Percentiles rank a stretch among this genome's conserved stretches.
These are phyloP conservation scores for Petrophora chlorosata DNA, from an alignment of 2,888 invertebrate genomes.

Conservation along the genomic window DNA sequence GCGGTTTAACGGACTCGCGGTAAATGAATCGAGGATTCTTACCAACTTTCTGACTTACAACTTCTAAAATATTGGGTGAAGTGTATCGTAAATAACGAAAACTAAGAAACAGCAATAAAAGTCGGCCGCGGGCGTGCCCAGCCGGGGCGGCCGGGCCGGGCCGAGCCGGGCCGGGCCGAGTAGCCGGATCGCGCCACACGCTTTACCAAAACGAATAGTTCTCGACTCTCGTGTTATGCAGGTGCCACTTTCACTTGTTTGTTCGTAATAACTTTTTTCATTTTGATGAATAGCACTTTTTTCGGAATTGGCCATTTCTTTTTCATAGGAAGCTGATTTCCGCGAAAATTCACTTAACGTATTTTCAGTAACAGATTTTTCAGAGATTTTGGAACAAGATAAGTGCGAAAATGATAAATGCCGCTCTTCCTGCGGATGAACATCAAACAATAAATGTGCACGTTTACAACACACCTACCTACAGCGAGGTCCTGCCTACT, in stretches of 20 bases:
- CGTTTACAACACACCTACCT: too few relatives aligned
- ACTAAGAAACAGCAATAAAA: constrained; percentile 29
- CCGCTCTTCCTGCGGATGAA: too few relatives aligned
- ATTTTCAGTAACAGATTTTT: too few relatives aligned
- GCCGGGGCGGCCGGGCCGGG: constrained; percentile 1
- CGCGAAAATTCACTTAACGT: background rate
- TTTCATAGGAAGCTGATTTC: background rate
- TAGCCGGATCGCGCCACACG: too few relatives aligned
- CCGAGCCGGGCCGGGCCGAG: background rate
- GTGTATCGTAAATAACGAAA: constrained; percentile 29
- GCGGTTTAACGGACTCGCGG: constrained; percentile 20
- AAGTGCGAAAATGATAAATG: too few relatives aligned
- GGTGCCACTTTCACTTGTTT: constrained; percentile 13
- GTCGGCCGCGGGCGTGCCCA: background rate
- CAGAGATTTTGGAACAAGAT: too few relatives aligned
- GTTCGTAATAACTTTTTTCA: constrained; percentile 21
- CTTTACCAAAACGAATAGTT: too few relatives aligned
- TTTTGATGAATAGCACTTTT: constrained; percentile 18
- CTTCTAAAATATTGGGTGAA: constrained; percentile 17
- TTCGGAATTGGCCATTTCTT: background rate
- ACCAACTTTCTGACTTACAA: constrained; percentile 17
- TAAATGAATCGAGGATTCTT: constrained; percentile 20
- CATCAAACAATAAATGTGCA: too few relatives aligned
- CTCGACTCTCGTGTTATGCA: constrained; percentile 1
- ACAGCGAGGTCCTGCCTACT: too few relatives aligned